Conservation (phyloP, 64 coral and sea anemone species). For the Montipora sp. region DNA sequence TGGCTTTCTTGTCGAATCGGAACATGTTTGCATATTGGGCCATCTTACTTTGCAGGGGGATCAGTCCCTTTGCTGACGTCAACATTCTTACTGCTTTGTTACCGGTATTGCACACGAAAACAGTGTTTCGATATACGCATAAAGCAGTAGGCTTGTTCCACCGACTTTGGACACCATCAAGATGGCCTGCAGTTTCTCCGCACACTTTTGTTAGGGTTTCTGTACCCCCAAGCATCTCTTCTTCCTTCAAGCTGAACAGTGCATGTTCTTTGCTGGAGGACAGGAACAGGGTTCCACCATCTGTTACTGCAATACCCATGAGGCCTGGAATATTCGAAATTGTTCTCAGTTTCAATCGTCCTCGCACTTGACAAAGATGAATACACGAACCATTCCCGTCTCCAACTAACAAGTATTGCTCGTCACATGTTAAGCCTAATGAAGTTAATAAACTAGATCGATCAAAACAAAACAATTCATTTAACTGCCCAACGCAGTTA, state of each 20-base stretch:
- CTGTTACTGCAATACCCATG: conserved; percentile 57
- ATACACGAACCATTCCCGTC: conserved; percentile 4
- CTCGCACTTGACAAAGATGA: conserved; percentile 35
- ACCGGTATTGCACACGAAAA: conserved; percentile 63
- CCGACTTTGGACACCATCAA: conserved; percentile 39
- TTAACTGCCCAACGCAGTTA: background rate
- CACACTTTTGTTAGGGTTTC: conserved; percentile 16
- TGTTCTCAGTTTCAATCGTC: conserved; percentile 36
- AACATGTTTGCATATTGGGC: conserved; percentile 64
- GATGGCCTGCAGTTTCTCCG: conserved; percentile 33
- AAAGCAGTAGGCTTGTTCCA: conserved; percentile 64
- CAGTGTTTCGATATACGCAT: conserved; percentile 55
- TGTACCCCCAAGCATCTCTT: background rate
- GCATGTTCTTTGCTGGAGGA: conserved; percentile 52
- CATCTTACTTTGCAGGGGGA: conserved; percentile 59
- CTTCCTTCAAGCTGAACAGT: conserved; percentile 40
- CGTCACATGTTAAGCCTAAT: conserved; percentile 10
- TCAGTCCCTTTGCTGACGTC: conserved; percentile 69
- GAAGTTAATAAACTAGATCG: conserved; percentile 2
- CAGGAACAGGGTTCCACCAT: conserved; percentile 48
- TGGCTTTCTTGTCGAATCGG: conserved; percentile 49
- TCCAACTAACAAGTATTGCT: conserved; percentile 6
- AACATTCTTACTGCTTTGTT: conserved; percentile 63
- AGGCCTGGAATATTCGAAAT: conserved; percentile 71
- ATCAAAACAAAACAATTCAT: conserved; percentile 11